Base-by-base conservation (phyloP, 2,113 vertebrate species). In the Halichoeres trimaculatus region DNA sequence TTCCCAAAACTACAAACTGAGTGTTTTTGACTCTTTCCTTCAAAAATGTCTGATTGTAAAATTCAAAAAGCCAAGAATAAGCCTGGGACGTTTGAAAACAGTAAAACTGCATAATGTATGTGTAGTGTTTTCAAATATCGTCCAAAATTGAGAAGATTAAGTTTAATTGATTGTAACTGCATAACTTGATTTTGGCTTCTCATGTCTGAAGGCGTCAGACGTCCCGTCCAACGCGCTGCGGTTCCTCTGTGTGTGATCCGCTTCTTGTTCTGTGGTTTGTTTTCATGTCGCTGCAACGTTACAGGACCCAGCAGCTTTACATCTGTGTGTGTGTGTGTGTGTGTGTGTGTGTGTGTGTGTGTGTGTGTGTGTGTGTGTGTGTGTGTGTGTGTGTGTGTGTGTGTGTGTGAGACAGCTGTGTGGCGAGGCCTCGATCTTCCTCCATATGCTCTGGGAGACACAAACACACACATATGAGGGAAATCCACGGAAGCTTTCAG, bases 401-500 rank as follows among this genome's bases (percentile, higher is more conserved):
- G 78, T 88, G 89, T 91, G 90, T 88, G 92, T 89, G 88, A 92
- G 93, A 93, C 92, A 94, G 93, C 93, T 95, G 94, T 93, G 93
- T 92, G 90, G 91, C 86, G 89, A 80, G 91, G 89, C 90, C 57
- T 92, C 85, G 82, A 78, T 92, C 79, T 70, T 87, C 93, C 91
- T 92, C 92, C 92, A 91, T 94, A 93, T 94, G 90, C 86, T 91
- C 88, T 48, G 26, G 16, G 12, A 68, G 17, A 56, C 52, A 55
- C 26, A 43, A 23, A 47, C 52, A 45, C 8, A 34, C 20, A 35
- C 19, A 24, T 35, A 24, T 22, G 23, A 8, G 20, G 12, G 10
- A 50, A 54, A 16, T 30, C 36, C 22, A n/a, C 50, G 24, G 43
- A 5, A 14, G 60, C 30, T n/a, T 41, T 16, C 23, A 12, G 22